Percentiles rank a stretch among this genome's conserved stretches.
Conservation (phyloP, 2,797 vertebrate genomes). For the Falco cherrug region DNA sequence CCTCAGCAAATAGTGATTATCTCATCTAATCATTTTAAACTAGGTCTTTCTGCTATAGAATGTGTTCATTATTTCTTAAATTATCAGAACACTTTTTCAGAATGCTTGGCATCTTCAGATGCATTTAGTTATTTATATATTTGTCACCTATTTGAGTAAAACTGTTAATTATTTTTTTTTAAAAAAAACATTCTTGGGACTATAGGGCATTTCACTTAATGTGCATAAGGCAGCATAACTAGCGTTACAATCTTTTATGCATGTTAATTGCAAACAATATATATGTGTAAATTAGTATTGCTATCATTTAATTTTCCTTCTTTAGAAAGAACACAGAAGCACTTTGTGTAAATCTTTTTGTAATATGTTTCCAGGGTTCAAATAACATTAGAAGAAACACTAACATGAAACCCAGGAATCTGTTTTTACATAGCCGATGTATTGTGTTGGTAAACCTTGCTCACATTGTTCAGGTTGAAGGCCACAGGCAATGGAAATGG, state of each 20-base stretch:
- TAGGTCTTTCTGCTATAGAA: background rate
- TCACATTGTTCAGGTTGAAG: background rate
- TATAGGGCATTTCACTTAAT: background rate
- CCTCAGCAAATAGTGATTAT: background rate
- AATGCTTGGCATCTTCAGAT: background rate
- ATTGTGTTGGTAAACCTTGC: background rate
- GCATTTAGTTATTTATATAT: background rate
- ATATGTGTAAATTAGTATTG: background rate
- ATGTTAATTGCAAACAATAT: background rate
- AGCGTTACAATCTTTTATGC: background rate
- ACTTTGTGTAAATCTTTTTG: background rate
- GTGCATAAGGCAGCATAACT: background rate
- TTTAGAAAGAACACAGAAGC: background rate
- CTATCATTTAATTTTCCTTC: background rate
- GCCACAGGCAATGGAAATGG: background rate
- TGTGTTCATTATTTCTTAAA: background rate
- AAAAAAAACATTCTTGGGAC: background rate
- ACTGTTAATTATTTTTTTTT: background rate
- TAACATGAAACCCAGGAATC: background rate
- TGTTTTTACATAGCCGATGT: accelerated
- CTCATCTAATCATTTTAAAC: background rate
- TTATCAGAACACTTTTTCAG: background rate
- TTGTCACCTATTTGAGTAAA: background rate
- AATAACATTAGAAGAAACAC: background rate
- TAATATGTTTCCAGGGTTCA: background rate